Base-by-base conservation (phyloP, 2,888 invertebrate species). In the Hydropsyche betteni region DNA sequence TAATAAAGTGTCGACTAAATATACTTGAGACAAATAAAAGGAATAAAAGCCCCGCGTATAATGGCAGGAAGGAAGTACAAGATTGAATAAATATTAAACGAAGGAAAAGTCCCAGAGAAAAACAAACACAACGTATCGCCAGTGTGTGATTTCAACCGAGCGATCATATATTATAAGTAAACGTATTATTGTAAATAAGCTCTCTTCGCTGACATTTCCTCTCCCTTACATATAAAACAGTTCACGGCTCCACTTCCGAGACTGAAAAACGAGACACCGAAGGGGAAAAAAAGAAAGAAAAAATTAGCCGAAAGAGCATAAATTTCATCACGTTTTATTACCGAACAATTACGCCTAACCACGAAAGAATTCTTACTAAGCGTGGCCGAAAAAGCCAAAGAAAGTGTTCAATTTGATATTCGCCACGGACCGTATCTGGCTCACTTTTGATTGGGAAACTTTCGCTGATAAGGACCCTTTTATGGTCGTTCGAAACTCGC, bases 41-140 rank as follows among this genome's bases (percentile, higher is more conserved):
- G 36, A 55, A 55, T 55, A 55, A 55, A 55, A 55, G 55, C 12
- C 55, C 12, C 16, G 6, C 55, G n/a, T 16, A 55, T 64, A 64
- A 64, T 64, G 64, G 64, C 64, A 64, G 64, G 64, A 64, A 64
- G 36, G 44, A 44, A 44, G 44, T 4, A 44, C 64, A 64, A 36
- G 7, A 64, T 64, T 64, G 64, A n/a, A 64, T 64, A 64, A 64
- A 64, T 64, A 64, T 64, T 64, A 64, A 64, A 64, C 33, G 64
- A 64, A 34, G 36, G 36, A 34, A 64, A n/a, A 34, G 12, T 64
- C 64, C 36, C 36, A 36, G 36, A n/a, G 36, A 64, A 64, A 64
- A 64, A 36, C 34, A 64, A 64, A 34, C 5, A 36, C 64, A n/a
- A 36, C 10, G 64, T 12, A 36, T 64, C 12, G 12, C 36, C 64